Conservation (phyloP, 2,888 invertebrate species). For the Rhogogaster chlorosoma region DNA sequence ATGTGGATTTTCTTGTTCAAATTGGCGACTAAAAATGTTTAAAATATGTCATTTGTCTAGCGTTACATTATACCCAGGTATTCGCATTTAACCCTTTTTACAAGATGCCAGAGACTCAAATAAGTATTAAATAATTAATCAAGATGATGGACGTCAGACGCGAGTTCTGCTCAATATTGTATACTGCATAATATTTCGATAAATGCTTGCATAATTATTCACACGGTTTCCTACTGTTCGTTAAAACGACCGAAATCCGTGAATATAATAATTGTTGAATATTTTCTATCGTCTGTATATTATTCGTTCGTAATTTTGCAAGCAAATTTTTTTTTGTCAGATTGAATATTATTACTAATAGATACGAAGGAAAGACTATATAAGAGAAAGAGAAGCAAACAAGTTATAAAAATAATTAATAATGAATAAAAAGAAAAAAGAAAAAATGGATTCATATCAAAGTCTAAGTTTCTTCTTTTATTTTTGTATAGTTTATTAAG, state of each 20-base stretch:
- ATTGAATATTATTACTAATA: neutral
- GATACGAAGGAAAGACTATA: too few species aligned
- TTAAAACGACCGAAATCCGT: neutral
- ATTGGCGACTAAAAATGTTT: neutral
- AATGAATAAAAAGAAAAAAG: conserved; percentile 21
- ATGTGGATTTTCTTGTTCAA: neutral
- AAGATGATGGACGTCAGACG: conserved; percentile 7
- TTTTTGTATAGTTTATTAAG: conserved; percentile 39
- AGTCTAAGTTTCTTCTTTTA: neutral
- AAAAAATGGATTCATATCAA: conserved; percentile 49
- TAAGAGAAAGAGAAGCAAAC: neutral
- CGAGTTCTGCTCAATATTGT: conserved; percentile 44
- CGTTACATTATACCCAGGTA: neutral
- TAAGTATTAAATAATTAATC: conserved; percentile 1
- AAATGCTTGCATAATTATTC: conserved; percentile 35
- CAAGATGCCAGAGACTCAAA: neutral
- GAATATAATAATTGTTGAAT: conserved; percentile 6
- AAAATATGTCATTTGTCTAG: neutral
- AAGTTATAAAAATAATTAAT: conserved; percentile 14
- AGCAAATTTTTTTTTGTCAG: neutral
- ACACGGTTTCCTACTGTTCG: neutral
- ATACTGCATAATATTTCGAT: conserved; percentile 2
- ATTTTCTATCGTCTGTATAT: conserved; percentile 19
- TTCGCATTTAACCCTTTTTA: conserved; percentile 32
- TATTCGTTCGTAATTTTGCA: conserved; percentile 23